Evolutionary conservation across 2,797 vertebrate genomes (phyloP).

Genomic region (Trachops cirrhosus): DNA sequence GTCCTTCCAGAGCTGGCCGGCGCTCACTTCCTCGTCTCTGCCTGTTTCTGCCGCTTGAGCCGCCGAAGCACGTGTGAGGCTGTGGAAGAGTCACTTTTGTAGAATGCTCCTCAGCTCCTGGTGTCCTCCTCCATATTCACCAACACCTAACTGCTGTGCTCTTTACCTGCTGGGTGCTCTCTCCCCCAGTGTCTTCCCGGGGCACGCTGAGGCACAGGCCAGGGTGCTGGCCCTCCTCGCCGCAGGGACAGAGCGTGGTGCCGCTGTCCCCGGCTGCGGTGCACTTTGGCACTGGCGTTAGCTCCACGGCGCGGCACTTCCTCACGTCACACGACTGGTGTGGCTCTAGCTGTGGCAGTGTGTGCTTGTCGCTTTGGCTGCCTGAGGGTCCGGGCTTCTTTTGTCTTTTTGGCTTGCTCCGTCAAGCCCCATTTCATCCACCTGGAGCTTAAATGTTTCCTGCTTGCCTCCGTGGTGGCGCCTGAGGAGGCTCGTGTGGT

Average conservation of each 20-base stretch:
- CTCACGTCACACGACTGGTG: not conserved
- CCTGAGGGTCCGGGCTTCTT: not conserved
- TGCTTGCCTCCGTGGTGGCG: not conserved
- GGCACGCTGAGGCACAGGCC: not conserved
- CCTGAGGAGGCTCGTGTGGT: not conserved
- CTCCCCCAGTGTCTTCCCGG: not conserved
- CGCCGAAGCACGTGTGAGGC: not conserved
- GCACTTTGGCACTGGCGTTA: not conserved
- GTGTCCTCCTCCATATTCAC: not conserved
- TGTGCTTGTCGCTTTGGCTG: not conserved
- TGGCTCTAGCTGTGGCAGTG: not conserved
- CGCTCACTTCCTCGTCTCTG: not conserved
- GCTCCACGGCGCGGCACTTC: not conserved
- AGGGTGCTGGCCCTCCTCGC: not conserved
- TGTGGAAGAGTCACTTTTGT: not conserved
- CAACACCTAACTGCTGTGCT: not conserved
- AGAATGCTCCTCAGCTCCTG: not conserved
- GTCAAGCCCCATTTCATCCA: not conserved
- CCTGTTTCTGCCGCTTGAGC: not conserved
- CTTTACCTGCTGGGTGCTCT: not conserved
- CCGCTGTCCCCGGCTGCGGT: fast-evolving
- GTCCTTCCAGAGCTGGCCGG: not conserved
- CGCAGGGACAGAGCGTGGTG: not conserved
- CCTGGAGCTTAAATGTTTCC: not conserved
- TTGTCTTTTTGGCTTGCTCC: not conserved